Conservation (phyloP, 2,113 vertebrate species). For the Boulengeromyrus knoepffleri region DNA sequence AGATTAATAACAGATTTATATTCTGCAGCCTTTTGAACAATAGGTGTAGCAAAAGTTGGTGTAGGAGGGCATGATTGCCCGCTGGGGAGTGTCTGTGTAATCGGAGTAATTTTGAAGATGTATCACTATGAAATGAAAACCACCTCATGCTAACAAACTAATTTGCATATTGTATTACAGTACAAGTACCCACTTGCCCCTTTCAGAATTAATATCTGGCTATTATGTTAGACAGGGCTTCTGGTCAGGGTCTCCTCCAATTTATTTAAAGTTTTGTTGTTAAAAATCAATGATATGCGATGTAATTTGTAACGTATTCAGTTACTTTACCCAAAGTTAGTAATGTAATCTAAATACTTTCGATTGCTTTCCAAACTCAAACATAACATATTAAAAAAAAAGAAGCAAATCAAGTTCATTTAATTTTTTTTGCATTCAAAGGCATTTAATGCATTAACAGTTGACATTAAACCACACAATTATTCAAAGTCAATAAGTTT, state of each 20-base stretch:
- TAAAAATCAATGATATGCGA: not conserved
- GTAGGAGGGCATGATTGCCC: constrained; percentile 40
- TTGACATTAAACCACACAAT: not conserved
- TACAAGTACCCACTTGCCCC: not conserved
- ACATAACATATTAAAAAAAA: not conserved
- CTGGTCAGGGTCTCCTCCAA: not conserved
- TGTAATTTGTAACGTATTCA: not conserved
- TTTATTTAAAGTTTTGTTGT: not conserved
- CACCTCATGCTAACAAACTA: not conserved
- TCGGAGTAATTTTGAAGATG: not conserved
- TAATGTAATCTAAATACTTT: not conserved
- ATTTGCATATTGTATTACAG: not conserved
- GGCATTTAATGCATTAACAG: not conserved
- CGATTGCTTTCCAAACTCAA: not conserved
- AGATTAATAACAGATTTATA: constrained; percentile 38
- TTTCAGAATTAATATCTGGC: not conserved
- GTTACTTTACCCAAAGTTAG: not conserved
- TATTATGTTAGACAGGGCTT: not conserved
- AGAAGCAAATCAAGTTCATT: not conserved
- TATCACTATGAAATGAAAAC: not conserved
- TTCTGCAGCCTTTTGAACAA: constrained; percentile 40
- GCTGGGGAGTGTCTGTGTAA: constrained; percentile 18
- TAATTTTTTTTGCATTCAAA: not conserved
- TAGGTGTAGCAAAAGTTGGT: constrained; percentile 42
- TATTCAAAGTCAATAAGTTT: not conserved